Conservation (phyloP, 1,140 invertebrate species). For the Thaumetopoea pityocampa region DNA sequence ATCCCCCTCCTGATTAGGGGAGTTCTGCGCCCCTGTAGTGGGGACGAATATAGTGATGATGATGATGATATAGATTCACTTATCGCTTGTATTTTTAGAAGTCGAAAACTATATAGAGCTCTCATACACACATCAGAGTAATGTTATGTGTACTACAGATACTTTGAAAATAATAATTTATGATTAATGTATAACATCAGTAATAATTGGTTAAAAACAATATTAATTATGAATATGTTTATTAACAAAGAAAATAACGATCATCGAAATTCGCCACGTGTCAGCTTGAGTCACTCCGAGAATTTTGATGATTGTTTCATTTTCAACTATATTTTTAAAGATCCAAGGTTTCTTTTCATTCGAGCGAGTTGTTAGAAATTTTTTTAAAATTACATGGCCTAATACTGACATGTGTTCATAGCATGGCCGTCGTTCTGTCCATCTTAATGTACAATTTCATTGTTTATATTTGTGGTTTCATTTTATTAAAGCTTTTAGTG, state of each 20-base stretch:
- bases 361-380: conserved; percentile 1
- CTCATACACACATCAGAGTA: too few relatives aligned
- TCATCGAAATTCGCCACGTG: conserved; percentile 7
- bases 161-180: too few relatives aligned
- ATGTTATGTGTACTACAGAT: too few relatives aligned
- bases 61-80: too few relatives aligned
- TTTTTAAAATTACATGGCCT: conserved; percentile 15
- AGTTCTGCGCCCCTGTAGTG: too few relatives aligned
- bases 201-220: too few relatives aligned
- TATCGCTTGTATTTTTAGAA: too few relatives aligned
- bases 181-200: too few relatives aligned
- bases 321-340: neutral
- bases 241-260: neutral
- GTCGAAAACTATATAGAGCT: too few relatives aligned
- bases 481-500: conserved; percentile 25
- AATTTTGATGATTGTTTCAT: neutral
- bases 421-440: conserved; percentile 5
- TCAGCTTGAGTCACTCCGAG: conserved; percentile 1
- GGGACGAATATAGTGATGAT: too few relatives aligned
- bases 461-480: conserved; percentile 38
- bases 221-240: neutral
- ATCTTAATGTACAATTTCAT: conserved; percentile 24
- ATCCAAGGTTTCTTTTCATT: neutral
- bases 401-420: conserved; percentile 22
- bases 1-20: too few relatives aligned